phyloP scores from a whole-genome alignment of 2,888 invertebrate species.

The Brachypalpus laphriformis region DNA sequence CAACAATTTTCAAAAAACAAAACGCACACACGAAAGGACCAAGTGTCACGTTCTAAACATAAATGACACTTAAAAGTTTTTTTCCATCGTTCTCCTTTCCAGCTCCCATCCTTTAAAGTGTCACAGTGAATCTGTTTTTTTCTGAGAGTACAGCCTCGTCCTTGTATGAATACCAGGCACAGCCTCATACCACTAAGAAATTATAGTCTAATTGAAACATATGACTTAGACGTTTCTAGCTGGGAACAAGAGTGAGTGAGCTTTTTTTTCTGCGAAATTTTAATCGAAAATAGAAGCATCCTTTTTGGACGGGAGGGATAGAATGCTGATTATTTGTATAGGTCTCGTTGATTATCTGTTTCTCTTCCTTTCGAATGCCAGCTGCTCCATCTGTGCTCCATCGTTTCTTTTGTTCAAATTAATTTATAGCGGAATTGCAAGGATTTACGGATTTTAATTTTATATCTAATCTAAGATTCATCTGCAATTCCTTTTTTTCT shows the following conservation, averaged over 20 bases:
- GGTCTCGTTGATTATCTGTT: slow-evolving; percentile 9
- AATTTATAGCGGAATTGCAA: slow-evolving; percentile 48
- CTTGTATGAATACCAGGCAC: slow-evolving; percentile 20
- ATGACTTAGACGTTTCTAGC: slow-evolving; percentile 47
- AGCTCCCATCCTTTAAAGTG: slow-evolving; percentile 34
- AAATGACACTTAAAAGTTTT: slow-evolving; percentile 60
- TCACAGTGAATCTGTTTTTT: slow-evolving; percentile 4
- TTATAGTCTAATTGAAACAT: slow-evolving; percentile 63
- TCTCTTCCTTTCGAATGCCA: slow-evolving; percentile 5
- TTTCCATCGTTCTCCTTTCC: slow-evolving; percentile 6
- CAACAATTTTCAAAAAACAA: neutral
- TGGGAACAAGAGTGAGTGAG: neutral
- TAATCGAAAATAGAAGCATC: neutral
- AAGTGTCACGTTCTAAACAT: slow-evolving; percentile 48
- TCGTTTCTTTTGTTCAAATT: slow-evolving; percentile 39
- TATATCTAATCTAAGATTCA: slow-evolving; percentile 27
- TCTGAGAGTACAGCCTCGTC: slow-evolving; percentile 12
- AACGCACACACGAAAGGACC: neutral
- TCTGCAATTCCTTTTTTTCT: slow-evolving; percentile 3
- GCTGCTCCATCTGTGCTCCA: slow-evolving; percentile 8
- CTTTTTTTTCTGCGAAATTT: neutral
- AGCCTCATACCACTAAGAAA: slow-evolving; percentile 12
- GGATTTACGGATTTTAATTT: slow-evolving; percentile 57
- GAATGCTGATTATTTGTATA: too few species aligned
- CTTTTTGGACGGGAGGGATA: neutral